phyloP scores from a whole-genome alignment of 2,113 vertebrate genomes.

The Centropristis striata region DNA sequence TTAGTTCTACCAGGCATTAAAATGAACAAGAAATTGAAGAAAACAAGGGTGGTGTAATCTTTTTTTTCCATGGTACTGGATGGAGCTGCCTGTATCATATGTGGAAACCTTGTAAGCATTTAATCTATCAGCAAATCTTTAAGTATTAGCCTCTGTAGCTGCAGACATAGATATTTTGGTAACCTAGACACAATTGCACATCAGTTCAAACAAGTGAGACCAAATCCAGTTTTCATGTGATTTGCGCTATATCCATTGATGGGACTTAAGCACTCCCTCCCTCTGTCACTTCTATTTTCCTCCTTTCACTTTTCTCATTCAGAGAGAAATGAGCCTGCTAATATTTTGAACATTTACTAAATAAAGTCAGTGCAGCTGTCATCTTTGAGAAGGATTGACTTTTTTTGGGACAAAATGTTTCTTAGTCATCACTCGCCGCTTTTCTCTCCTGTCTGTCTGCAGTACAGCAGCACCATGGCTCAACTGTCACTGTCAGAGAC shows the following conservation, averaged over 20 bases:
- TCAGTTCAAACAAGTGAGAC: slow-evolving; percentile 2
- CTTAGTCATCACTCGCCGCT: slow-evolving; percentile 20
- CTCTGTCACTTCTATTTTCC: background rate
- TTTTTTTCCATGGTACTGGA: too few relatives aligned
- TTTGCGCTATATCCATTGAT: background rate
- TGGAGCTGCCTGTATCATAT: background rate
- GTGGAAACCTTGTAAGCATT: background rate
- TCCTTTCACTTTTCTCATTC: background rate
- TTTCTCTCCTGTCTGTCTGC: background rate
- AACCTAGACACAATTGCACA: background rate
- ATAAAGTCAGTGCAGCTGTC: slow-evolving; percentile 49
- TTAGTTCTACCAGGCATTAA: too few relatives aligned
- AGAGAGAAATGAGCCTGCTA: slow-evolving; percentile 13
- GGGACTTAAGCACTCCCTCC: background rate
- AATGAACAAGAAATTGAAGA: too few relatives aligned
- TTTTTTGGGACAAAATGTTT: slow-evolving; percentile 6
- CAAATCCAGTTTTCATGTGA: background rate
- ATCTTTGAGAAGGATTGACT: slow-evolving; percentile 39
- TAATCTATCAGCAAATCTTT: background rate
- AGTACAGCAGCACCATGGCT: slow-evolving; percentile 2
- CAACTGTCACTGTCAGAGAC: background rate
- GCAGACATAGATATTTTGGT: background rate
- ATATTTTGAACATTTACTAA: slow-evolving; percentile 33
- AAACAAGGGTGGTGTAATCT: too few relatives aligned
- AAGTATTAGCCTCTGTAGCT: background rate